Base-by-base conservation (phyloP, 2,113 vertebrate genomes). In the Gopherus flavomarginatus region DNA sequence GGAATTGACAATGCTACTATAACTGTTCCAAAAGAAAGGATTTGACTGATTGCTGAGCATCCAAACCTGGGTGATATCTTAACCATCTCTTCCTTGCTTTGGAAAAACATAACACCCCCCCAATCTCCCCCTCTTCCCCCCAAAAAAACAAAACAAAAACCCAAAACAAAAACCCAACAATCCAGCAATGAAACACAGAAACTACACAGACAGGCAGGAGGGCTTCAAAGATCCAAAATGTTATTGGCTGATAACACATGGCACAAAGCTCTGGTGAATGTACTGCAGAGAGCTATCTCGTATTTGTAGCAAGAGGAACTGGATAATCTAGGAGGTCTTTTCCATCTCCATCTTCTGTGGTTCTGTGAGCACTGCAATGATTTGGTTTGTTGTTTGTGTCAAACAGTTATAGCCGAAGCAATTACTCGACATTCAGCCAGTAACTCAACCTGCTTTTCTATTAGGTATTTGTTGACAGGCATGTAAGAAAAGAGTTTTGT, bases 341-440 rank as follows among this genome's bases (percentile, higher is more conserved):
- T 0, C 53, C 54, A 82, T 78, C 21, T 24, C 3, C 21, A 42
- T 0, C 5, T 1, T 8, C 5, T 26, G 8, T 77, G 59, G 16
- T 77, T 19, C 38, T 83, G 1, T 11, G n/a, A 22, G 4, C 44
- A 44, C 59, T 56, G 3, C 52, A 80, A 80, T 26, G 6, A 8
- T 77, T 7, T 12, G 12, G 65, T 72, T 38, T n/a, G 17, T 65
- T 75, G 38, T 42, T 38, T 42, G 21, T 75, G n/a, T 42, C 12
- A 26, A 72, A 72, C 9, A 38, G 35, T 38, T 19, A n/a, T 72
- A 72, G 62, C 19, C 5, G 2, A 72, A 72, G 8, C 9, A n/a
- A 47, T 78, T 42, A 26, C 75, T 78, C 26, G 5, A 26, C 42
- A 14, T 47, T 78, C 5, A 1, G 75, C 89, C 52, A 38, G 0